Base-by-base conservation (phyloP, 1,140 invertebrate species). In the Hydropsyche tenuis region DNA sequence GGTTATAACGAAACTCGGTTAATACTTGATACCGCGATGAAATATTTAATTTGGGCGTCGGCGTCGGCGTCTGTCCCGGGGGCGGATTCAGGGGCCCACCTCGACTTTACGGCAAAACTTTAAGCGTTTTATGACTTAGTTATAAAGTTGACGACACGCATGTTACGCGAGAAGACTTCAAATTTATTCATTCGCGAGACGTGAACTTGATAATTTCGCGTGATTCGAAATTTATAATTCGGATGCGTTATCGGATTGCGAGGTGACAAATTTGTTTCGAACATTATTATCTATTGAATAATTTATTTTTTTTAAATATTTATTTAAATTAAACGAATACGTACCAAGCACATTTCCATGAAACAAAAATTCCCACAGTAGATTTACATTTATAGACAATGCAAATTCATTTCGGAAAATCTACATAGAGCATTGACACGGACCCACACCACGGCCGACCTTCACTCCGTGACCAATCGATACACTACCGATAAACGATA, bases 41-140 rank as follows among this genome's bases (percentile, higher is more conserved):
- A 75, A 75, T 75, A 70, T 75, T 75, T 73, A 73, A 73, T 73
- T 64, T 42, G 18, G 63, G 27, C 68, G 43, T 71, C 62, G 37
- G n/a, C 66, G 27, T 70, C 60, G 48, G 69, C 45, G 27, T 27
- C 5, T 30, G 18, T 66, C 46, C 62, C 42, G 18, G 46, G 62
- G 43, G 69, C 14, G 63, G 23, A n/a, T 16, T 23, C 46, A 20
- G 45, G 37, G 51, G 51, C 22, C n/a, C 65, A 37, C 73, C 68
- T 65, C 63, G 70, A 77, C 71, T 77, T 75, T 77, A 77, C 73
- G 64, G 64, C 74, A 77, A 73, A 77, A 77, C 53, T 77, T 77
- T 75, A 77, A 77, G 71, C 75, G 74, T 77, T 77, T 77, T 77
- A 77, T 75, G 76, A 77, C 76, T 77, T 73, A 75, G 76, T 77